These are phyloP conservation scores for Agriopis aurantiaria DNA, from an alignment of 2,888 invertebrate species.

Conservation along the genomic window DNA sequence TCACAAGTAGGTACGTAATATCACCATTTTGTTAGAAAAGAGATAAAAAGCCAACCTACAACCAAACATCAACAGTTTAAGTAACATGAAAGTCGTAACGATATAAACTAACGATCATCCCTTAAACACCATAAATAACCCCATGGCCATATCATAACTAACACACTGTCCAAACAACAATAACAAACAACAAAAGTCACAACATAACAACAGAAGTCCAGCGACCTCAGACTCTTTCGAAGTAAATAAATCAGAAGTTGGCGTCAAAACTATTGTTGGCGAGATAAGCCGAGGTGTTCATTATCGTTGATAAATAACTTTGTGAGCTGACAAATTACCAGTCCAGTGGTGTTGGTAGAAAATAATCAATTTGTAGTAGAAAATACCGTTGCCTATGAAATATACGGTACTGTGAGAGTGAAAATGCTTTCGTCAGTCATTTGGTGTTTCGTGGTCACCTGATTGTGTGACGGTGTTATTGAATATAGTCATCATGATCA, in stretches of 20 bases:
- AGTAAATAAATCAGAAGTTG: constrained; percentile 75
- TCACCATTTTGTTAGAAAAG: no score
- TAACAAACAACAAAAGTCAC: constrained; percentile 37
- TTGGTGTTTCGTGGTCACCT: not conserved
- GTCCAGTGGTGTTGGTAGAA: constrained; percentile 34
- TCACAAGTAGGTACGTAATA: not conserved
- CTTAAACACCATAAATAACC: constrained; percentile 25
- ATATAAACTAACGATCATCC: constrained; percentile 15
- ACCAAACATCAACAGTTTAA: constrained; percentile 4
- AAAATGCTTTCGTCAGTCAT: not conserved
- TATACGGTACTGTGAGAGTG: not conserved
- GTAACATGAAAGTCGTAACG: not conserved
- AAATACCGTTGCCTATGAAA: constrained; percentile 26
- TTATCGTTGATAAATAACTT: constrained; percentile 74
- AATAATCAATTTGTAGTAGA: constrained; percentile 33
- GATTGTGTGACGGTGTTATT: no score
- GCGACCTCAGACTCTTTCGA: constrained; percentile 54
- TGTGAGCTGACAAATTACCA: constrained; percentile 64
- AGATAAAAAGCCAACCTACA: not conserved
- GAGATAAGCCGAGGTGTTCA: constrained; percentile 73
- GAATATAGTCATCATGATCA: no score
- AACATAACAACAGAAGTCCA: constrained; percentile 41
- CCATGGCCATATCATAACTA: constrained; percentile 26
- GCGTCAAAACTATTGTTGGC: constrained; percentile 64
- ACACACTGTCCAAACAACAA: constrained; percentile 26